Base-by-base conservation (phyloP, 2,888 invertebrate species). In the Hemicrepidius hirtus region DNA sequence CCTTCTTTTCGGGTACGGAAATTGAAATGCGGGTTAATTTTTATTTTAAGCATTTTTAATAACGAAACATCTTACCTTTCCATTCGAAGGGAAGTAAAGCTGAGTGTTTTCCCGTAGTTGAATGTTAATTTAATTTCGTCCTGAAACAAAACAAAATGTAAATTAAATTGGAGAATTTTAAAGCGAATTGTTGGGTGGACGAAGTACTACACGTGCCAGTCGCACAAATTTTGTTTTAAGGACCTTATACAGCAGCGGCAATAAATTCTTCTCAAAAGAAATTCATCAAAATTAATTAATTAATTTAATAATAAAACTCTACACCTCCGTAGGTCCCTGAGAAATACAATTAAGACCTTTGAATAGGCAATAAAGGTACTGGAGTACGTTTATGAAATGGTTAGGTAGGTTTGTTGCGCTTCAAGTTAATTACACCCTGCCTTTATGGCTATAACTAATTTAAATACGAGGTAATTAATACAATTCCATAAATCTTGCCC, bases 31-130 rank as follows among this genome's bases (percentile, higher is more conserved):
- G 21, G 46, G n/a, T 49, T 20, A 49, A 49, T 49, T 20, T 49
- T 49, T 49, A 21, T 50, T 32, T 6, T 35, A 37, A 5, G 55
- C 35, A n/a, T 35, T 35, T 12, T 13, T 7, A 40, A 12, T 16
- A 57, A 60, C 18, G 9, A 60, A 60, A 24, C 13, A n/a, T 60
- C 60, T 44, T 41, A 60, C 60, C 60, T 60, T 60, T 40, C 60
- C 60, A 60, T 60, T 41, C 60, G 60, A 40, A 59, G 55, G 35
- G 35, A n/a, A n/a, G n/a, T 9, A 28, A 50, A 53, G 5, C 53
- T 4, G 28, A 53, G 13, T 3, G 53, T 53, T 53, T 24, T 5
- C 24, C 18, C 21, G 20, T 6, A 13, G n/a, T 28, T n/a, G 28
- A 18, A 46, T 16, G 46, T 46, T 46, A 46, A 46, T 46, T 57